These are phyloP conservation scores for Maylandia zebra DNA, from an alignment of 2,113 vertebrate species.

Conservation along the genomic window DNA sequence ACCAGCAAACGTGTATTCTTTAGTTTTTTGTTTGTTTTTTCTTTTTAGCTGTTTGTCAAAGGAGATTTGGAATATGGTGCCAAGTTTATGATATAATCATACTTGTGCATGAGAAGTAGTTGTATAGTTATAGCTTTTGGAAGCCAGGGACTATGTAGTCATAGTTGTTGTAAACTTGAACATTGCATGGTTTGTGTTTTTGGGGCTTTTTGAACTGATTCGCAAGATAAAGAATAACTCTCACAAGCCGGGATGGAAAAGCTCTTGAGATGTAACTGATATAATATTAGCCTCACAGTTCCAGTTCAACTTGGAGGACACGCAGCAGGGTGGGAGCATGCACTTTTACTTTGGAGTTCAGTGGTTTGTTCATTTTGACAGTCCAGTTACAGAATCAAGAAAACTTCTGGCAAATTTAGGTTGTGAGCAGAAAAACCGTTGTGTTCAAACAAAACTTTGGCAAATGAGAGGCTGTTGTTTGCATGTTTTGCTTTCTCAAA, in stretches of 20 bases:
- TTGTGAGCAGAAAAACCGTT: neutral
- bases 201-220: neutral
- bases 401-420: neutral
- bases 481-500: neutral
- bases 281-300: constrained; percentile 11
- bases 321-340: constrained; percentile 1
- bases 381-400: neutral
- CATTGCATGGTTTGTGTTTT: constrained; percentile 28
- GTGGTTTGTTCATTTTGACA: neutral
- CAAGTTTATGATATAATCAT: neutral
- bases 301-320: constrained; percentile 14
- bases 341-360: neutral
- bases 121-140: neutral
- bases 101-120: neutral
- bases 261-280: constrained; percentile 46
- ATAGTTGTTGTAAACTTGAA: neutral
- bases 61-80: neutral
- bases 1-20: neutral
- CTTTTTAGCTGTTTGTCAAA: neutral
- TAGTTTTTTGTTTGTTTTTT: neutral
- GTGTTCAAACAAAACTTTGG: neutral
- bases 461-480: neutral
- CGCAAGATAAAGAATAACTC: constrained; percentile 16
- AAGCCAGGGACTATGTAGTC: neutral
- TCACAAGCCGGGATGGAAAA: constrained; percentile 41